Evolutionary conservation across 2,113 vertebrate species (phyloP).

Genomic region (Passer domesticus): DNA sequence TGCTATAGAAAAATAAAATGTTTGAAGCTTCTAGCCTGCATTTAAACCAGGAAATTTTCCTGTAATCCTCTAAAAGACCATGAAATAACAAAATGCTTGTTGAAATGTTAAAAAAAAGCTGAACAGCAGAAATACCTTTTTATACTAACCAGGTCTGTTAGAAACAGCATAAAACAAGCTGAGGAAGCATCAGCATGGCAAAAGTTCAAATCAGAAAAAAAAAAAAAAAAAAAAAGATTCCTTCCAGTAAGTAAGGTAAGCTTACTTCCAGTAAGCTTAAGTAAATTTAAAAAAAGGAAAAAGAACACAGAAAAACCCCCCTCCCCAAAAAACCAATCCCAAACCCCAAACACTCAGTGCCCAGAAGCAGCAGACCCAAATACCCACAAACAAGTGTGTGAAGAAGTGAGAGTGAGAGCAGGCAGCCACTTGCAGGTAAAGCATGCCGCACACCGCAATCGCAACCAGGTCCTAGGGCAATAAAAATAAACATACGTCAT

Average conservation of each 20-base stretch:
- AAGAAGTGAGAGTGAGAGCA: conserved; percentile 82
- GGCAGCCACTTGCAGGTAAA: conserved; percentile 86
- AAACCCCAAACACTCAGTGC: conserved; percentile 46
- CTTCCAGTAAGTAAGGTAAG: no score
- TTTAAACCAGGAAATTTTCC: neutral
- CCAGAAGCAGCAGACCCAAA: conserved; percentile 74
- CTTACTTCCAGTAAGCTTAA: no score
- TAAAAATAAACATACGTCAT: conserved; percentile 99
- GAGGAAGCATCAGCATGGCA: conserved; percentile 58
- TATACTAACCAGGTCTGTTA: neutral
- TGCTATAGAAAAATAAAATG: neutral
- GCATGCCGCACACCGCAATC: conserved; percentile 89
- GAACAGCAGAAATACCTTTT: conserved; percentile 24
- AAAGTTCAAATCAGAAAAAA: conserved; percentile 1
- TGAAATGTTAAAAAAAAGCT: neutral
- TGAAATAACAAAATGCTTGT: neutral
- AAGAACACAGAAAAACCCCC: neutral
- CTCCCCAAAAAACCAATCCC: neutral
- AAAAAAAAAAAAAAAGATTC: conserved; percentile 38
- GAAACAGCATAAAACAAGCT: conserved; percentile 37
- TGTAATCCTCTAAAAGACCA: neutral
- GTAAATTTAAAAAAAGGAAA: neutral
- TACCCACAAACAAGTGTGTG: conserved; percentile 73
- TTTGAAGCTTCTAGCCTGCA: neutral
- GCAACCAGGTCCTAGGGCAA: conserved; percentile 85